Conservation (phyloP, 2,888 invertebrate species). For the Hedya salicella region DNA sequence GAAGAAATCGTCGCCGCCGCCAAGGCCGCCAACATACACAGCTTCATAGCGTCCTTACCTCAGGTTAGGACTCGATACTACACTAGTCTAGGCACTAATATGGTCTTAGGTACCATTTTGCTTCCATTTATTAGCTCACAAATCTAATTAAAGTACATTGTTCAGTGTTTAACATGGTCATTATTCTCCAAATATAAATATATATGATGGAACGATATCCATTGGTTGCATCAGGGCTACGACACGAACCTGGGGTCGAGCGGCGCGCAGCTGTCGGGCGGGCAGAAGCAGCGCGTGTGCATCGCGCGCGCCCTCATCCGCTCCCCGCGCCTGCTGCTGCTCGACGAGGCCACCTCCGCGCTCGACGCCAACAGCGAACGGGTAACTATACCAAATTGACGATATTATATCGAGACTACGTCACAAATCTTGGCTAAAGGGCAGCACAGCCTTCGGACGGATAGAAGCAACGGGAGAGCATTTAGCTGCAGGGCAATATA, state of each 20-base stretch:
- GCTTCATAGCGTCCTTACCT: constrained; percentile 89
- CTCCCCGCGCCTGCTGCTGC: constrained; percentile 86
- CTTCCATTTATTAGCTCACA: background rate
- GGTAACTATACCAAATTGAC: constrained; percentile 52
- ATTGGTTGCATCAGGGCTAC: constrained; percentile 81
- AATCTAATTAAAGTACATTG: no score
- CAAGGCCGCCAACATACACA: constrained; percentile 92
- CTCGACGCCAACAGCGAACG: constrained; percentile 90
- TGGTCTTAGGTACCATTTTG: background rate
- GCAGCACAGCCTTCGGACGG: no score
- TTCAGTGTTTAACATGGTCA: no score
- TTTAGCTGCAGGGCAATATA: no score
- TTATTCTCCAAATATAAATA: no score
- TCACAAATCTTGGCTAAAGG: constrained; percentile 87
- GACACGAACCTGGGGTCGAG: constrained; percentile 88
- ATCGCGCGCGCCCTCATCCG: constrained; percentile 89
- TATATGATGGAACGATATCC: background rate
- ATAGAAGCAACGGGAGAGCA: no score
- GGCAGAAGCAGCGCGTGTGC: constrained; percentile 91
- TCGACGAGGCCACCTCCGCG: constrained; percentile 89
- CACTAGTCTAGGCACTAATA: no score
- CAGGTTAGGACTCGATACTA: constrained; percentile 78
- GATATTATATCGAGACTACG: constrained; percentile 82
- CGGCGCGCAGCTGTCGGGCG: constrained; percentile 89
- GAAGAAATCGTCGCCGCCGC: constrained; percentile 90